Evolutionary conservation across 2,888 invertebrate genomes (phyloP).

Genomic region (Melieria omissa): DNA sequence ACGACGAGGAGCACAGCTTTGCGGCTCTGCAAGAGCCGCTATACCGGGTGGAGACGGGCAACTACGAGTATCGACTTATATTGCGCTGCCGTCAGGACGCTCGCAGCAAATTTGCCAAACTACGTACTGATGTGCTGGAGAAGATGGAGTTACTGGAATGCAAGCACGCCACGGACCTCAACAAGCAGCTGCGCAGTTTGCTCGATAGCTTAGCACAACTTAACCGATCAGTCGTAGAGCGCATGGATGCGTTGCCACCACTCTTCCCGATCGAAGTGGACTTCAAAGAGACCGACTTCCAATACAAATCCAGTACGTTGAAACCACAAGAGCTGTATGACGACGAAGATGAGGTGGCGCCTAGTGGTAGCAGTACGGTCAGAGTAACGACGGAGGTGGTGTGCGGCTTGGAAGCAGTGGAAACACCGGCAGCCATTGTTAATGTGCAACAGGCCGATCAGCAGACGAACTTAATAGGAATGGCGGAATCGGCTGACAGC

Average conservation of each 20-base stretch:
- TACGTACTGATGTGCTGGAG: conserved; percentile 91
- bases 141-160: conserved; percentile 97
- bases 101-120: conserved; percentile 82
- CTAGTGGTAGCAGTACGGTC: too few species aligned
- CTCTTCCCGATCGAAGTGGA: conserved; percentile 98
- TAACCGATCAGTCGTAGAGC: conserved; percentile 77
- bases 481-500: conserved; percentile 25
- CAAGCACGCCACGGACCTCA: conserved; percentile 97
- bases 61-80: conserved; percentile 97
- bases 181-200: conserved; percentile 83
- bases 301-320: conserved; percentile 74
- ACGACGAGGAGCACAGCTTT: conserved; percentile 97
- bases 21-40: conserved; percentile 93
- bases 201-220: conserved; percentile 83
- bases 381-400: conserved; percentile 39
- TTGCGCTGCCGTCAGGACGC: conserved; percentile 97
- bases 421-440: conserved; percentile 57
- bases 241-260: conserved; percentile 78
- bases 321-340: conserved; percentile 62
- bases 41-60: conserved; percentile 98
- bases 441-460: conserved; percentile 49
- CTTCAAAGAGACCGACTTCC: conserved; percentile 90
- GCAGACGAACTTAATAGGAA: conserved; percentile 28
- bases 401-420: conserved; percentile 59
- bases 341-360: conserved; percentile 44